A percentile compares a stretch with the other conserved stretches of the same genome.
Conservation (phyloP, 2,113 vertebrate genomes). For the Mirza zaza region DNA sequence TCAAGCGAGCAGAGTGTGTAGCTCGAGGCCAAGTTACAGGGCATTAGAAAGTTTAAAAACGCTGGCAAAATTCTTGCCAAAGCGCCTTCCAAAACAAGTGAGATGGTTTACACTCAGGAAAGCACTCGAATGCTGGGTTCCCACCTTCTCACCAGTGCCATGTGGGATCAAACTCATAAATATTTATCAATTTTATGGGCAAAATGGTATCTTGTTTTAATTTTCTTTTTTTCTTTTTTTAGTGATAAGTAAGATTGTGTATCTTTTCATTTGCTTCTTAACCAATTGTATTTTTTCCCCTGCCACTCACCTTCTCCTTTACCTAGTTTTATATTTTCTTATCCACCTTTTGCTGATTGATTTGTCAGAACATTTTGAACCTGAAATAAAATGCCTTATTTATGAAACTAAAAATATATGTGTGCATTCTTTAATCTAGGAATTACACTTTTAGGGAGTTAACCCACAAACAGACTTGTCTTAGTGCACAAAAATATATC, state of each 20-base stretch:
- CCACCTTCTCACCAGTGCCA: neutral
- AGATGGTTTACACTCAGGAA: neutral
- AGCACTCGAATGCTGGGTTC: accelerated
- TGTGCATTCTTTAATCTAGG: neutral
- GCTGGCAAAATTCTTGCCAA: neutral
- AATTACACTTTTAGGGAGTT: neutral
- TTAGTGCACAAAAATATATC: neutral
- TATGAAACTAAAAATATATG: neutral
- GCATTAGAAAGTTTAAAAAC: neutral
- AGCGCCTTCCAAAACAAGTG: neutral
- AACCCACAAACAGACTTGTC: neutral
- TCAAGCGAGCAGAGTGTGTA: neutral
- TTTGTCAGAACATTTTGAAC: neutral
- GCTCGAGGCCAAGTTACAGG: neutral
- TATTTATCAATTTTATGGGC: neutral
- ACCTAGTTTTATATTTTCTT: neutral
- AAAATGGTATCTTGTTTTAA: neutral
- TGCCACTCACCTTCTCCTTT: neutral
- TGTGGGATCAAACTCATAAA: neutral
- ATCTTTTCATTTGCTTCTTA: neutral
- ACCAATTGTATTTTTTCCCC: neutral
- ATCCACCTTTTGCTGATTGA: neutral
- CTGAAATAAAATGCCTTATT: constrained; percentile 22
- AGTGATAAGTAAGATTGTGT: neutral
- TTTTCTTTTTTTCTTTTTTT: neutral